These are phyloP conservation scores for Peromyscus californicus DNA, from an alignment of 2,113 vertebrate genomes.

Conservation along the genomic window DNA sequence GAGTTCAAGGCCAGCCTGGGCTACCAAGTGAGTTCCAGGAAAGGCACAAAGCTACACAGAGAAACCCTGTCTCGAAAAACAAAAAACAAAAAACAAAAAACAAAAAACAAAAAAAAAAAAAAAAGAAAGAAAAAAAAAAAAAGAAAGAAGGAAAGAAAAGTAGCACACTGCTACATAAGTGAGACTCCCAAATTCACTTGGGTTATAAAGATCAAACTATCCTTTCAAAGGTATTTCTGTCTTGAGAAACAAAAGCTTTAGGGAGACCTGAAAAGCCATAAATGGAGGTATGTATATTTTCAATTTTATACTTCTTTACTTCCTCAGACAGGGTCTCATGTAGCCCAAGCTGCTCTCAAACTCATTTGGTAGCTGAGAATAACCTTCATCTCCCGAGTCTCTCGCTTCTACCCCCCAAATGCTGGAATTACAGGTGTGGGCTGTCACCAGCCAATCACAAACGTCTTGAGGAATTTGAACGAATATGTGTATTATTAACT, in stretches of 20 bases:
- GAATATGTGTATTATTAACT: not conserved
- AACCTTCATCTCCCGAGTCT: not conserved
- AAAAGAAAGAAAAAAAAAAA: no score
- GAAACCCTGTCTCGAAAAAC: no score
- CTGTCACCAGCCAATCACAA: not conserved
- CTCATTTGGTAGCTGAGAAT: not conserved
- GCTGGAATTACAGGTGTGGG: not conserved
- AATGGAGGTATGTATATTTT: not conserved
- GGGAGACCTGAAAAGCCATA: not conserved
- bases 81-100: not conserved
- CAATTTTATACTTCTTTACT: not conserved
- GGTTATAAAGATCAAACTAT: not conserved
- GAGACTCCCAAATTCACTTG: not conserved
- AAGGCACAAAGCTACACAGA: no score
- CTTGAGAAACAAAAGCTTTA: not conserved
- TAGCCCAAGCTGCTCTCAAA: not conserved
- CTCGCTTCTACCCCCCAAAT: not conserved
- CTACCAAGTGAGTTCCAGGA: no score
- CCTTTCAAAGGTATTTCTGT: conserved; percentile 41
- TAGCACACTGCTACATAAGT: not conserved
- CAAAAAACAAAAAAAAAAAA: no score
- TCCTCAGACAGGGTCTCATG: not conserved
- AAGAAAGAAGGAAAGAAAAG: not conserved
- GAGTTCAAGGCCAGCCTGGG: no score
- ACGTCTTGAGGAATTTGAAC: not conserved